Evolutionary conservation across 2,797 vertebrate genomes (phyloP).

Genomic region (Rhyacichthys aspro): DNA sequence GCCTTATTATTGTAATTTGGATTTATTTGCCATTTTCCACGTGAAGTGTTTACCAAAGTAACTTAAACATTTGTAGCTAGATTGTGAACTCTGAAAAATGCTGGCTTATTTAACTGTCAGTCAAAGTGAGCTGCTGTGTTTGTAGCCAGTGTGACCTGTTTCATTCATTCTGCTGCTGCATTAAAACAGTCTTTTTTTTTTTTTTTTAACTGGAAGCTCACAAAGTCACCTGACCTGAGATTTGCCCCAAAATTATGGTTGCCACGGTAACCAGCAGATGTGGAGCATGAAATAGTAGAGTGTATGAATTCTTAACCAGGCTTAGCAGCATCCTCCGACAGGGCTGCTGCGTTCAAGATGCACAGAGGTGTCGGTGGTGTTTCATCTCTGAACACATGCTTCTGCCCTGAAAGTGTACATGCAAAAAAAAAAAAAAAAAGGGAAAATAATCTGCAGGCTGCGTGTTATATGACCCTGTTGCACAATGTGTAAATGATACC

Average conservation of each 20-base stretch:
- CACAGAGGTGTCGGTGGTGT: slow-evolving; percentile 8
- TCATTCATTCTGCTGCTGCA: no score
- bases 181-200: no score
- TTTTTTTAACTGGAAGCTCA: slow-evolving; percentile 44
- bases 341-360: slow-evolving; percentile 21
- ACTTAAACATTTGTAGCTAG: no score
- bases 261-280: slow-evolving; percentile 77
- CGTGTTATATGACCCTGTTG: slow-evolving; percentile 48
- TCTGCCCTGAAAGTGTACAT: slow-evolving; percentile 4
- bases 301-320: slow-evolving; percentile 64
- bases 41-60: no score
- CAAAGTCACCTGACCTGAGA: slow-evolving; percentile 74
- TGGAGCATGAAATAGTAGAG: slow-evolving; percentile 72
- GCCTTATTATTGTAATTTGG: no score
- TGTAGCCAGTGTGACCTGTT: no score
- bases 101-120: no score
- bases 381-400: slow-evolving; percentile 9
- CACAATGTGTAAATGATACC: slow-evolving; percentile 43
- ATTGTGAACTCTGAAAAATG: no score
- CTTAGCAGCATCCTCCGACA: slow-evolving; percentile 54
- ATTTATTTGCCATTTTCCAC: no score
- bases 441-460: slow-evolving; percentile 33
- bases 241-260: slow-evolving; percentile 69
- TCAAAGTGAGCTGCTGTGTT: no score
- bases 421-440: slow-evolving; percentile 31